These are phyloP conservation scores for Phymatocera aterrima DNA, from an alignment of 2,888 invertebrate genomes.

Conservation along the genomic window DNA sequence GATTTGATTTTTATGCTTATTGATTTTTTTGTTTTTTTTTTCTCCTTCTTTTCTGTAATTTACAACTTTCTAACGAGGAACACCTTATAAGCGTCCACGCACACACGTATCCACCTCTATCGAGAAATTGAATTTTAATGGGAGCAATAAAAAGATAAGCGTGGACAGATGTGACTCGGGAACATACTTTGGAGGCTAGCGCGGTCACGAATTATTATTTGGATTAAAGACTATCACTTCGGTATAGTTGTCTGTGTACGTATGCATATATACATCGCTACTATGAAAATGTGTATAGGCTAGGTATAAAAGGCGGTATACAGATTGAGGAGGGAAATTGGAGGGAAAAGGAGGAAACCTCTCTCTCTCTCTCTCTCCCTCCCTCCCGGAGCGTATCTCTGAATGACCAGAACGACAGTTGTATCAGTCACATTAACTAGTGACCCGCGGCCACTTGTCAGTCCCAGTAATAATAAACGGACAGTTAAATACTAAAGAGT, in stretches of 20 bases:
- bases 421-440: slow-evolving; percentile 44
- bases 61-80: slow-evolving; percentile 22
- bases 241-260: too few species aligned
- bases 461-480: slow-evolving; percentile 55
- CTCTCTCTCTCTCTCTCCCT: too few species aligned
- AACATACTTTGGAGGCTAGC: neutral
- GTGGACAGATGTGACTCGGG: slow-evolving; percentile 39
- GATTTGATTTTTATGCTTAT: slow-evolving; percentile 28
- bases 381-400: slow-evolving; percentile 10
- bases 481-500: slow-evolving; percentile 36
- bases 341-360: neutral
- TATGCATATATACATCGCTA: neutral
- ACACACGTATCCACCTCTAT: slow-evolving; percentile 36
- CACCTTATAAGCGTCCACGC: slow-evolving; percentile 5
- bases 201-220: slow-evolving; percentile 18
- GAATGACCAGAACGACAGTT: slow-evolving; percentile 41
- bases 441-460: slow-evolving; percentile 66
- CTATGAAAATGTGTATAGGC: neutral
- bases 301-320: too few species aligned
- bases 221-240: slow-evolving; percentile 36
- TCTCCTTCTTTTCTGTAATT: slow-evolving; percentile 38
- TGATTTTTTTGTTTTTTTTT: slow-evolving; percentile 47
- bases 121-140: slow-evolving; percentile 67
- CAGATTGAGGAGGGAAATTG: neutral
- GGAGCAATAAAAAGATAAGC: slow-evolving; percentile 37